Evolutionary conservation across 2,888 invertebrate genomes (phyloP).

Genomic region (Brenthis ino): DNA sequence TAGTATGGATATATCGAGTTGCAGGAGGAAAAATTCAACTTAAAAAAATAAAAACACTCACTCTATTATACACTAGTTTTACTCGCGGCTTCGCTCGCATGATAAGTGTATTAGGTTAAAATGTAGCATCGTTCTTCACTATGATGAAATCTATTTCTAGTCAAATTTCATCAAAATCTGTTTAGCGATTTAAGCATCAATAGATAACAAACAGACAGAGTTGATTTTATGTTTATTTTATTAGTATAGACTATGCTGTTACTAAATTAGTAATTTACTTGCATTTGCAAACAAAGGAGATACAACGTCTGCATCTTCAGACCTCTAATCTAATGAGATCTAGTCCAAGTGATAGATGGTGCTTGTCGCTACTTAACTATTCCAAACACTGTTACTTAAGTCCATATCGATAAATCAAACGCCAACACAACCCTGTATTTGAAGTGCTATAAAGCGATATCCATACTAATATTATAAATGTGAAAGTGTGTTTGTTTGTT

Average conservation of each 20-base stretch:
- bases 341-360: constrained; percentile 3
- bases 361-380: not conserved
- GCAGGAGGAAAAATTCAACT: too few relatives aligned
- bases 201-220: not conserved
- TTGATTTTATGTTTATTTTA: too few relatives aligned
- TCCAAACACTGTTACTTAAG: constrained; percentile 10
- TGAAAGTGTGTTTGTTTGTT: too few relatives aligned
- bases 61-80: too few relatives aligned
- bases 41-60: too few relatives aligned
- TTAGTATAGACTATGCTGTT: not conserved
- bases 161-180: not conserved
- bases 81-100: too few relatives aligned
- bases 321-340: not conserved
- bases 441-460: not conserved
- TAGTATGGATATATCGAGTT: too few relatives aligned
- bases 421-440: not conserved
- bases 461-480: too few relatives aligned
- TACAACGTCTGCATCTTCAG: constrained; percentile 1
- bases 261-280: not conserved
- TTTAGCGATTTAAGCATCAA: not conserved
- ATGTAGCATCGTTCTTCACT: too few relatives aligned
- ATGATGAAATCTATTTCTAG: not conserved
- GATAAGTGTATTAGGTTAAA: too few relatives aligned
- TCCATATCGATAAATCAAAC: not conserved
- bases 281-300: not conserved